Evolutionary conservation across 2,888 invertebrate species (phyloP), one percentile per base, ranked within the genome.

Genomic region (Spisula subtruncata): DNA sequence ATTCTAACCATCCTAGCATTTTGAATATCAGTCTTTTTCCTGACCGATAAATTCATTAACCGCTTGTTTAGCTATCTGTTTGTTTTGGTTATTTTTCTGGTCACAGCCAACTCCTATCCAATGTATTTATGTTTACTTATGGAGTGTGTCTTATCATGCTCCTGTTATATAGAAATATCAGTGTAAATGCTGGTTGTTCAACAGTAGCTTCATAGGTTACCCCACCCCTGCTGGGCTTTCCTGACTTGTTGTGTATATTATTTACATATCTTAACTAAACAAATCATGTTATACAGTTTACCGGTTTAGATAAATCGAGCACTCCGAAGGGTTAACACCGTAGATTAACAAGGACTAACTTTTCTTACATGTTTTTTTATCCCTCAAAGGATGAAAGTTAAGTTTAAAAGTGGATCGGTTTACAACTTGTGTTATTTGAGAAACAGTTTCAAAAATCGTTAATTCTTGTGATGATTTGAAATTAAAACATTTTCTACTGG

Each of bases 181-280:
- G 25, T 6, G 1, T 18, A 14, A 46, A 25, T 71, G 29, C 71
- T 51, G 75, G 48, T 75, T 48, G 81, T 46, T 48, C 25, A 20
- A 51, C 51, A 84, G 46, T 48, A 48, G 75, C 84, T 51, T 41
- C 71, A 84, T 51, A 56, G 29, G 84, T 51, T 75, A 29, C 84
- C 84, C 84, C 82, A 75, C 85, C 85, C 85, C 54, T 85, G 85
- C 85, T 85, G 85, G 56, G 80, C 56, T 41, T 48, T 29, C 20
- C 46, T 46, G n/a, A 41, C 56, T 79, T 79, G 35, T 85, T n/a
- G 80, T 84, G 85, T 85, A 85, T 85, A 85, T 46, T 85, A 85
- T 85, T 85, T 80, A 85, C 85, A 85, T 85, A 85, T 85, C 85
- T 79, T 80, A 80, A 85, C 85, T 46, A 85, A 85, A 85, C 85